A percentile compares a stretch with the other conserved stretches of the same genome.
phyloP scores from a whole-genome alignment of 2,888 invertebrate genomes.

The Morpho helenor region DNA sequence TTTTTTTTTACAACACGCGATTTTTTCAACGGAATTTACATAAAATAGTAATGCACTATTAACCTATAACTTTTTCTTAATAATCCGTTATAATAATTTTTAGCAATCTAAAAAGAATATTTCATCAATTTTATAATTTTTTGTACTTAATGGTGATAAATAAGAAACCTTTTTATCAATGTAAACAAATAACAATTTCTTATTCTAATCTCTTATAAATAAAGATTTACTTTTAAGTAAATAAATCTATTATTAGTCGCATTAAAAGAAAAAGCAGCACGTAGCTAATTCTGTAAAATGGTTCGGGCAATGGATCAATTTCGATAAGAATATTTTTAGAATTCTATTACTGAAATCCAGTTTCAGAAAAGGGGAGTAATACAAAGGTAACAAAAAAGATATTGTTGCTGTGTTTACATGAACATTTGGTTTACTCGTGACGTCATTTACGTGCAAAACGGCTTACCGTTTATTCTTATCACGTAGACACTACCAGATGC shows the following conservation, averaged over 20 bases:
- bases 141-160: too few relatives aligned
- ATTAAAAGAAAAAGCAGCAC: constrained; percentile 4
- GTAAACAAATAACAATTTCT: too few relatives aligned
- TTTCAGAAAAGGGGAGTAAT: constrained; percentile 13
- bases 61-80: too few relatives aligned
- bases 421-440: constrained; percentile 44
- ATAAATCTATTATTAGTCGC: not conserved
- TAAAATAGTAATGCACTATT: too few relatives aligned
- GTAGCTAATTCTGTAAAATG: constrained; percentile 10
- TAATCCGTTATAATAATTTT: too few relatives aligned
- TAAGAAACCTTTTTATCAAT: too few relatives aligned
- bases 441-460: constrained; percentile 47
- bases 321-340: constrained; percentile 15
- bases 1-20: too few relatives aligned
- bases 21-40: too few relatives aligned
- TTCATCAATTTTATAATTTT: too few relatives aligned
- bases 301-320: constrained; percentile 3
- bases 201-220: too few relatives aligned
- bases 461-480: constrained; percentile 30
- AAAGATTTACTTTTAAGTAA: too few relatives aligned
- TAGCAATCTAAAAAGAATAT: too few relatives aligned
- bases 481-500: constrained; percentile 15
- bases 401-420: constrained; percentile 37
- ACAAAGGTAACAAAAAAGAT: constrained; percentile 24
- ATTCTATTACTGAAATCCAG: constrained; percentile 13